These are phyloP conservation scores for Antigone vipio DNA, from an alignment of 2,113 vertebrate species.

Conservation along the genomic window DNA sequence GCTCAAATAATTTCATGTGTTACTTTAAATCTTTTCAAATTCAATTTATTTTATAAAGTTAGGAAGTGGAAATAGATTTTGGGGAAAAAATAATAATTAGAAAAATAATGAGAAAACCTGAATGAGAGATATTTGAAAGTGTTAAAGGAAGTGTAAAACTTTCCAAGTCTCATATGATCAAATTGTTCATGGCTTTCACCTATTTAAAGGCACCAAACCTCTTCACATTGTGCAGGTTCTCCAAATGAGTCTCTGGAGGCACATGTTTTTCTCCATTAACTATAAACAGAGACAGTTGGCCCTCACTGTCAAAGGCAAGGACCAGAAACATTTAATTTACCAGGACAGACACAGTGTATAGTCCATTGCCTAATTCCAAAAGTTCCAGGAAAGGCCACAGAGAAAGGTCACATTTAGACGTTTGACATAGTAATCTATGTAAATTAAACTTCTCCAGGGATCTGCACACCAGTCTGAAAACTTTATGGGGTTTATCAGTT, in stretches of 20 bases:
- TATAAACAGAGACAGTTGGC: background rate
- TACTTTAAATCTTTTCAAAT: background rate
- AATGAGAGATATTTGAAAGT: background rate
- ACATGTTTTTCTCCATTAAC: background rate
- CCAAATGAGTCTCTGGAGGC: background rate
- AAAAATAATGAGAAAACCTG: background rate
- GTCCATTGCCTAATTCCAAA: background rate
- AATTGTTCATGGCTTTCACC: background rate
- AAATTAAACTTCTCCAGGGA: background rate
- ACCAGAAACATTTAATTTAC: background rate
- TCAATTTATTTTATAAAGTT: background rate
- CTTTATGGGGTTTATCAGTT: background rate
- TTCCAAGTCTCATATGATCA: background rate
- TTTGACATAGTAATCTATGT: background rate
- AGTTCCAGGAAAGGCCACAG: background rate
- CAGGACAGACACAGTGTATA: background rate
- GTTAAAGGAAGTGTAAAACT: background rate
- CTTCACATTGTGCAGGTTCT: accelerated
- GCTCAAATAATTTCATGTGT: background rate
- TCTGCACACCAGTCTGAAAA: background rate
- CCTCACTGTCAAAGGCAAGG: background rate
- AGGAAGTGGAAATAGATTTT: background rate
- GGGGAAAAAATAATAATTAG: background rate
- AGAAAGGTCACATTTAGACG: background rate
- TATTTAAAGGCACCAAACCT: background rate